Conservation (phyloP, 2,888 invertebrate species). For the Cephus spinipes region DNA sequence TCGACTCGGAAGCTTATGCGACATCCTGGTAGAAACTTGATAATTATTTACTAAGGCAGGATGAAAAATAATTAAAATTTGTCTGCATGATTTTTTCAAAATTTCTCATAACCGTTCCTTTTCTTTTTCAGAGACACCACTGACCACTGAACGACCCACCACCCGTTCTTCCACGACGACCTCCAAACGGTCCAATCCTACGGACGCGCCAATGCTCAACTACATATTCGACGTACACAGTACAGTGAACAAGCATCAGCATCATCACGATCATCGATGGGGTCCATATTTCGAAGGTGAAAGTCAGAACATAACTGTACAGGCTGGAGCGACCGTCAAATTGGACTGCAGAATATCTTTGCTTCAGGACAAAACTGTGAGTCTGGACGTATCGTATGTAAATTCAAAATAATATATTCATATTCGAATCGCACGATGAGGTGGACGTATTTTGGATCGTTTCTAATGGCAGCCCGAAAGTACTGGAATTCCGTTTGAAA, state of each 20-base stretch:
- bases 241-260: slow-evolving; percentile 78
- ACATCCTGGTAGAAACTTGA: background rate
- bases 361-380: slow-evolving; percentile 81
- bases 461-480: too few species aligned
- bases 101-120: too few species aligned
- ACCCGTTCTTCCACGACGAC: slow-evolving; percentile 46
- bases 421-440: background rate
- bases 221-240: slow-evolving; percentile 80
- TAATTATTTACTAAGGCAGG: background rate
- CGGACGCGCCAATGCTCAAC: slow-evolving; percentile 79
- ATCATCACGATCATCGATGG: slow-evolving; percentile 73
- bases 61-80: background rate
- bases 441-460: background rate
- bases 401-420: background rate
- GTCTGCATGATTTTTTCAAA: too few species aligned
- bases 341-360: slow-evolving; percentile 81
- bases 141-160: slow-evolving; percentile 32
- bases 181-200: slow-evolving; percentile 56
- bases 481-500: too few species aligned
- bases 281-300: slow-evolving; percentile 82
- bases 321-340: slow-evolving; percentile 78
- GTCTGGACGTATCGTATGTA: slow-evolving; percentile 44
- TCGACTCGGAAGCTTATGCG: background rate
- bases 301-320: slow-evolving; percentile 78
- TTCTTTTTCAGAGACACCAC: slow-evolving; percentile 43